Conservation (phyloP, 2,797 vertebrate genomes). For the Dryobates pubescens region DNA sequence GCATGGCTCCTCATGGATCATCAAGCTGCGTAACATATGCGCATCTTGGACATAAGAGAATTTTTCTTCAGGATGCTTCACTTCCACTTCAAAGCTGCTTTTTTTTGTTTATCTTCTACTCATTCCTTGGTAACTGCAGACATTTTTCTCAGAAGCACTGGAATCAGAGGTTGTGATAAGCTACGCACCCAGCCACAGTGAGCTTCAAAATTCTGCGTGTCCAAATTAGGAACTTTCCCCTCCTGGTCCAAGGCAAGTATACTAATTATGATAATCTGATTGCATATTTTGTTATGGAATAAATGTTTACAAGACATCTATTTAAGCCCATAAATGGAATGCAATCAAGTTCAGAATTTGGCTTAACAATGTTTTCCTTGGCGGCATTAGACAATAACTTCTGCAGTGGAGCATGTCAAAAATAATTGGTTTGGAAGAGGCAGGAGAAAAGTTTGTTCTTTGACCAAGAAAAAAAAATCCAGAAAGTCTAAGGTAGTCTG, state of each 20-base stretch:
- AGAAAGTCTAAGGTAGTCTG: not conserved
- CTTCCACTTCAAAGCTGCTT: not conserved
- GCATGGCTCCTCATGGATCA: not conserved
- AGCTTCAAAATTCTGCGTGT: not conserved
- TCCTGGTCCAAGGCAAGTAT: not conserved
- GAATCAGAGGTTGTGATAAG: not conserved
- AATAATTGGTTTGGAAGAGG: slow-evolving; percentile 23
- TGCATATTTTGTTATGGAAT: slow-evolving; percentile 29
- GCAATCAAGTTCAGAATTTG: slow-evolving; percentile 17
- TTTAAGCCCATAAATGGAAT: slow-evolving; percentile 35
- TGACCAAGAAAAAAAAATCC: slow-evolving; percentile 3
- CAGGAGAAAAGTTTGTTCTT: not conserved
- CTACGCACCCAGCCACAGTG: not conserved
- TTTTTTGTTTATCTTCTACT: not conserved
- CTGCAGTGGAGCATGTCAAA: slow-evolving; percentile 7
- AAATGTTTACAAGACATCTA: not conserved
- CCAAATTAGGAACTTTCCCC: not conserved
- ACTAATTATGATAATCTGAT: not conserved
- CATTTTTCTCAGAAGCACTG: not conserved
- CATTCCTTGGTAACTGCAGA: not conserved
- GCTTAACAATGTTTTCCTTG: slow-evolving; percentile 22
- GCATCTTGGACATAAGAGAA: not conserved
- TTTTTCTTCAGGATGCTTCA: not conserved
- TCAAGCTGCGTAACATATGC: not conserved
- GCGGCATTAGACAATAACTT: not conserved